Evolutionary conservation across 2,797 vertebrate genomes (phyloP).

Genomic region (Cottoperca gobio): DNA sequence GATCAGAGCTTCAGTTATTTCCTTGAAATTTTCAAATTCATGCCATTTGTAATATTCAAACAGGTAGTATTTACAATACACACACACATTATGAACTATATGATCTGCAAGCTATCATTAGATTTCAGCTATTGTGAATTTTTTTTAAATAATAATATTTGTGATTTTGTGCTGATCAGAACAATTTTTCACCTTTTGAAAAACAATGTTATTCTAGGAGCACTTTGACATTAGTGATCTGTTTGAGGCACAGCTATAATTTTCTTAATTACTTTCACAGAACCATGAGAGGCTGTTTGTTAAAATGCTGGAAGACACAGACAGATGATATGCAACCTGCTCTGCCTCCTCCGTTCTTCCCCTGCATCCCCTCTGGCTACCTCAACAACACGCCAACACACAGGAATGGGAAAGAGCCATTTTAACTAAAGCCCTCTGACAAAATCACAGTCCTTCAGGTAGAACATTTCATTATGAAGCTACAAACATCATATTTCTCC

Average conservation of each 20-base stretch:
- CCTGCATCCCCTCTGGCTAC: slow-evolving; percentile 69
- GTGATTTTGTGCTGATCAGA: slow-evolving; percentile 36
- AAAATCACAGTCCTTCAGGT: slow-evolving; percentile 47
- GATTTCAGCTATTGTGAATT: neutral
- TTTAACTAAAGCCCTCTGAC: slow-evolving; percentile 68
- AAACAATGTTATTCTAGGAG: slow-evolving; percentile 59
- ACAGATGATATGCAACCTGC: slow-evolving; percentile 72
- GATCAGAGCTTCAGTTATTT: neutral
- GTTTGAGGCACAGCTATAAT: slow-evolving; percentile 71
- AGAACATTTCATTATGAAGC: slow-evolving; percentile 54
- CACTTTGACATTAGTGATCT: slow-evolving; percentile 69
- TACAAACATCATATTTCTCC: slow-evolving; percentile 43
- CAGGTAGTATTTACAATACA: neutral
- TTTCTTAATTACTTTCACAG: slow-evolving; percentile 75
- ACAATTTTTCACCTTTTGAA: slow-evolving; percentile 52
- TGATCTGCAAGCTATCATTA: neutral
- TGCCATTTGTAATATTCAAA: neutral
- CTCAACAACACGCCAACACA: slow-evolving; percentile 61
- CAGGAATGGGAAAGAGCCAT: slow-evolving; percentile 51
- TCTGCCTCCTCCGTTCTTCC: slow-evolving; percentile 66
- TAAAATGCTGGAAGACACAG: slow-evolving; percentile 71
- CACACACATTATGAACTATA: neutral
- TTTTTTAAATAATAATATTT: neutral
- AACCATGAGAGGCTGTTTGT: slow-evolving; percentile 69
- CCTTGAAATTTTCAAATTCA: neutral